Conservation (phyloP, 2,113 vertebrate species). For the Oreotrochilus melanogaster region DNA sequence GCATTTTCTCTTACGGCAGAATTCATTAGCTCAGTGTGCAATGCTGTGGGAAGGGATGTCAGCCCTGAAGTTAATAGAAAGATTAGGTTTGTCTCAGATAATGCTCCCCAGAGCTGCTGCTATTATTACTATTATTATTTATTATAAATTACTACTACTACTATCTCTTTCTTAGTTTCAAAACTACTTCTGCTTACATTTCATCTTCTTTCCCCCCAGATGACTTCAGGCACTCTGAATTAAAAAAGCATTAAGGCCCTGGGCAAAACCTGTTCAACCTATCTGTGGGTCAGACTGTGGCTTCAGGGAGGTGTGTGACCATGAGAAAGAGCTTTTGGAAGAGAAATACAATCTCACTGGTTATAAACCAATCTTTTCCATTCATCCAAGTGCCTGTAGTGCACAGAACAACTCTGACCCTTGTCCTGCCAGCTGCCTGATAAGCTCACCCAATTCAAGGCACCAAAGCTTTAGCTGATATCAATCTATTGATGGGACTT, state of each 20-base stretch:
- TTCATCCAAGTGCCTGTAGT: fast-evolving
- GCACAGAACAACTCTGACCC: fast-evolving
- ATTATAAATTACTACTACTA: not conserved
- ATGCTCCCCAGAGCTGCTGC: not conserved
- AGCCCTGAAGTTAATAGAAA: not conserved
- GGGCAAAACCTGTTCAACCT: not conserved
- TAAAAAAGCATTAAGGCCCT: not conserved
- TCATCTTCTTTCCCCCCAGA: not conserved
- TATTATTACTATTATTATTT: not conserved
- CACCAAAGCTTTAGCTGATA: not conserved
- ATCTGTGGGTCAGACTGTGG: fast-evolving
- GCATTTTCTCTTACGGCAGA: not conserved
- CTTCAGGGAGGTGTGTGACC: fast-evolving
- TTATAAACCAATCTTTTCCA: not conserved
- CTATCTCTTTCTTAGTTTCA: not conserved
- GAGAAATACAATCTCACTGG: not conserved
- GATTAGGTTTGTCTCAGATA: not conserved
- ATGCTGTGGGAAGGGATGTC: not conserved
- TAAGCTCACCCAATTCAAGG: fast-evolving
- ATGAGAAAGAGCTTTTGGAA: not conserved
- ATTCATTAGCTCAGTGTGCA: not conserved
- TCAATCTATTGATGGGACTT: fast-evolving
- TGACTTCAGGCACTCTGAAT: not conserved
- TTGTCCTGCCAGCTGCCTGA: not conserved
- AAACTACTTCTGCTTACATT: not conserved